Evolutionary conservation across 2,113 vertebrate species (phyloP), one percentile per base, ranked within the genome.

Genomic region (Lichenostomus cassidix): DNA sequence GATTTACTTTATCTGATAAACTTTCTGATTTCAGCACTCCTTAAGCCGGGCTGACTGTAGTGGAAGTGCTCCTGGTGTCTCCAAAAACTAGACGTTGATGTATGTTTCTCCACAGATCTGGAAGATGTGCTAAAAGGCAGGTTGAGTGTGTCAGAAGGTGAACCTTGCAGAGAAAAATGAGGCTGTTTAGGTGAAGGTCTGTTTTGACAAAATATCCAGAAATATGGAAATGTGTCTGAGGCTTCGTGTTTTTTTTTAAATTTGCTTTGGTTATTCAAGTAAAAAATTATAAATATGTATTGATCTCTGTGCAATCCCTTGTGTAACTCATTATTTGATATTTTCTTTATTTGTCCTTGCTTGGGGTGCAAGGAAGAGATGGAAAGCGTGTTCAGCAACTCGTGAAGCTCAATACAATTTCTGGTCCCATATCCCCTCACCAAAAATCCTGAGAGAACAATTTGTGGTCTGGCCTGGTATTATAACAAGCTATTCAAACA

Each of bases 401-500:
- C 59, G 21, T 78, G 64, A 70, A 81, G 25, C 15, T 89, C 74
- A 68, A 1, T 55, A 37, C 63, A 24, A 60, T 82, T 87, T 68
- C 55, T 89, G 47, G 31, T 65, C 10, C n/a, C 7, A 6, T 64
- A 77, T n/a, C 15, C 25, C 27, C 14, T 80, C 50, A 69, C 4
- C 10, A 78, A 70, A 35, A 74, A 63, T 67, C 33, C 53, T 52
- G 10, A 44, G 77, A 92, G 74, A 82, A 12, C 14, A 73, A 67
- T 79, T 69, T 89, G 39, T 81, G 70, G 5, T 83, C 15, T 91
- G 64, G 35, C 31, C 10, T 31, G 67, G 44, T 89, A 79, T 37
- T 20, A 46, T 11, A 94, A 56, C 22, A 80, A 70, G 28, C 18
- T 91, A 16, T 81, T 92, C 52, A 74, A 92, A 83, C 17, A 83